Evolutionary conservation across 2,113 vertebrate genomes (phyloP).

Genomic region (Phylloscopus trochiloides): DNA sequence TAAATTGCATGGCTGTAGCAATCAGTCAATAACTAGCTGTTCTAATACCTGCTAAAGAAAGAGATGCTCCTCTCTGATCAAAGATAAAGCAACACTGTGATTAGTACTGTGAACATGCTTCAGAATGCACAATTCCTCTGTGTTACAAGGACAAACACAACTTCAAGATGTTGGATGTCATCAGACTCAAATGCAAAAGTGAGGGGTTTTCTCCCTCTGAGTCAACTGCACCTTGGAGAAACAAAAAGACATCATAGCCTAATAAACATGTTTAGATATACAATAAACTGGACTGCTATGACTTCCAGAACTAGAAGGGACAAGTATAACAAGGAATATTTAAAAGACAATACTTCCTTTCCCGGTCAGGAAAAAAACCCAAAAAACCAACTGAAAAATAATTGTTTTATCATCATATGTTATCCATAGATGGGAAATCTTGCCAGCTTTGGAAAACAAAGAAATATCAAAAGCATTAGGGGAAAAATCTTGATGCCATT

Average conservation of each 20-base stretch:
- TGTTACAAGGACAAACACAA: background rate
- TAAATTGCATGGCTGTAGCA: background rate
- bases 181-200: background rate
- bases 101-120: background rate
- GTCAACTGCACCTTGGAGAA: background rate
- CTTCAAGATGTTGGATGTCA: constrained; percentile 10
- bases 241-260: background rate
- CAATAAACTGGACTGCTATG: background rate
- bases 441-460: background rate
- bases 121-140: background rate
- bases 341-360: background rate
- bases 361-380: background rate
- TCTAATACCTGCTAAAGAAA: background rate
- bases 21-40: background rate
- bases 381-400: background rate
- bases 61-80: background rate
- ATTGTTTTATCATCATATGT: background rate
- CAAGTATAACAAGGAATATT: background rate
- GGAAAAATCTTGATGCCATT: background rate
- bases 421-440: background rate
- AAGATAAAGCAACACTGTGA: background rate
- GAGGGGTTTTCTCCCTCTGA: background rate
- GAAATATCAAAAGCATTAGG: background rate
- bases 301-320: background rate
- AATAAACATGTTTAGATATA: background rate